These are phyloP conservation scores for Sthenelais limicola DNA, from an alignment of 2,888 invertebrate genomes.

Conservation along the genomic window DNA sequence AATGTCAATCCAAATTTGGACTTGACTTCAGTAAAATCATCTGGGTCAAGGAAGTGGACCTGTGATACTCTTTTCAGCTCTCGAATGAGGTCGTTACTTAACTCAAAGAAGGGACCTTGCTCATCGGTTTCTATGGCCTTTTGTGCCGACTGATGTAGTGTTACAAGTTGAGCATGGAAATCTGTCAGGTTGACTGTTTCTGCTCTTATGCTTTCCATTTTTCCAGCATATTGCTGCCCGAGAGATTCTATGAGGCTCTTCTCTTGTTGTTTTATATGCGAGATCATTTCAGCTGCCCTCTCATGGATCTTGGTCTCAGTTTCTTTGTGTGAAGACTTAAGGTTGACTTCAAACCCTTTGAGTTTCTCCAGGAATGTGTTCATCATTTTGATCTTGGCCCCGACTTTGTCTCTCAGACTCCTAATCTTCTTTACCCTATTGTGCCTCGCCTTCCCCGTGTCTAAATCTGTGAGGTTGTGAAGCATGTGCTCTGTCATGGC, in stretches of 20 bases:
- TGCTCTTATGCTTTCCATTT: background rate
- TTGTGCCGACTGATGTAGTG: background rate
- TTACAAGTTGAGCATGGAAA: background rate
- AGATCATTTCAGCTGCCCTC: constrained; percentile 27
- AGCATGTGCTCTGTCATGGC: constrained; percentile 42
- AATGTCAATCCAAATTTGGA: constrained; percentile 29
- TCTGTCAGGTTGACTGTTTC: constrained; percentile 5
- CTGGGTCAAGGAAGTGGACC: constrained; percentile 38
- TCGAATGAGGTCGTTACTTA: constrained; percentile 19
- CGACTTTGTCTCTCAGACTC: constrained; percentile 29
- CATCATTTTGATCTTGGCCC: background rate
- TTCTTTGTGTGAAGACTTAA: constrained; percentile 10
- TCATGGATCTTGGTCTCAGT: constrained; percentile 1
- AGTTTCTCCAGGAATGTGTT: constrained; percentile 14
- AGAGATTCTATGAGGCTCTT: constrained; percentile 4
- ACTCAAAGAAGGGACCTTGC: constrained; percentile 25
- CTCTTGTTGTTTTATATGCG: constrained; percentile 18
- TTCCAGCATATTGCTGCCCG: constrained; percentile 24
- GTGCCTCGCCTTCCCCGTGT: constrained; percentile 36
- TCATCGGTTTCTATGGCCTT: constrained; percentile 20
- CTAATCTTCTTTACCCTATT: constrained; percentile 23
- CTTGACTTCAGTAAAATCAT: constrained; percentile 38
- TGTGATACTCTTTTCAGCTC: constrained; percentile 36
- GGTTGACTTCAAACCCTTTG: constrained; percentile 9
- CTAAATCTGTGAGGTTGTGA: constrained; percentile 39